These are phyloP conservation scores for Crotophaga sulcirostris DNA, from an alignment of 2,113 vertebrate species.

Conservation along the genomic window DNA sequence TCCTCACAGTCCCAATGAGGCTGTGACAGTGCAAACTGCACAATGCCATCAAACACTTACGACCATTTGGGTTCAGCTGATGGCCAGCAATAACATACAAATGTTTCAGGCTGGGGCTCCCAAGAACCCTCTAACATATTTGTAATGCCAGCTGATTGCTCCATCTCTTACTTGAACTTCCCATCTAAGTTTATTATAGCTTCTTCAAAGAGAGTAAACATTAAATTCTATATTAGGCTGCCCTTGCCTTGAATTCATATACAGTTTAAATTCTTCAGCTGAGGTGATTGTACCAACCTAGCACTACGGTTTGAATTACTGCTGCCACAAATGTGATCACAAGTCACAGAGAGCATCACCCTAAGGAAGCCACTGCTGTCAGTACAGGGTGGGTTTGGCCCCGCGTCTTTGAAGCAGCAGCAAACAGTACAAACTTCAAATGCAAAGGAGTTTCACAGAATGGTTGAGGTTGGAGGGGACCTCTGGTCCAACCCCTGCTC, in stretches of 20 bases:
- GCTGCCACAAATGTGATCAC: not conserved
- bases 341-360: not conserved
- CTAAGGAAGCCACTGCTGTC: not conserved
- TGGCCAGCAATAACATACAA: not conserved
- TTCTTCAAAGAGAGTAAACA: not conserved
- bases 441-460: not conserved
- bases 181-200: not conserved
- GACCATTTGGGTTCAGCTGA: not conserved
- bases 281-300: not conserved
- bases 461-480: not conserved
- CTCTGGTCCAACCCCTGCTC: not conserved
- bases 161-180: not conserved
- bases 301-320: not conserved
- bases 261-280: not conserved
- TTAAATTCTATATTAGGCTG: not conserved
- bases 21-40: not conserved
- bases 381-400: not conserved
- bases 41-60: not conserved
- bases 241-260: not conserved
- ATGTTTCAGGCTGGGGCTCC: not conserved
- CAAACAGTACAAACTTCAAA: not conserved
- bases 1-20: not conserved
- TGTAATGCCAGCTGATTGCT: not conserved
- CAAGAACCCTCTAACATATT: not conserved
- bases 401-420: not conserved